Evolutionary conservation across 2,888 invertebrate genomes (phyloP).

Genomic region (Acanthosepion lycidas): DNA sequence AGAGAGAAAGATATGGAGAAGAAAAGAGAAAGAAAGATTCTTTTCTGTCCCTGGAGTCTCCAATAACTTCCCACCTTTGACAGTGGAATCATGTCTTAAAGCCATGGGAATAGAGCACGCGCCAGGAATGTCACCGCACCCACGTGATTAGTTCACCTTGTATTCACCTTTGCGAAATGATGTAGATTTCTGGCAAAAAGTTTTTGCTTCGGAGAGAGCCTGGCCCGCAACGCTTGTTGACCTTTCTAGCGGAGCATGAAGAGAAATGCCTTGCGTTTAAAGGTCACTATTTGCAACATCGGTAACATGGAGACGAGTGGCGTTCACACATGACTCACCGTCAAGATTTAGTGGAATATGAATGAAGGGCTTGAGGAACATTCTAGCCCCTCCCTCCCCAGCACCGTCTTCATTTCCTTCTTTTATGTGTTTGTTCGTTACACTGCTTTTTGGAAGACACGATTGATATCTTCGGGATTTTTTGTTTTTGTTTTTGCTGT

Average conservation of each 20-base stretch:
- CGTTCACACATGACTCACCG: neutral
- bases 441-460: no score
- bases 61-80: conserved; percentile 14
- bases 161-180: neutral
- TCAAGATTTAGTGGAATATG: conserved; percentile 6
- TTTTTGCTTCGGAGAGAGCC: neutral
- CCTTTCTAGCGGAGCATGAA: conserved; percentile 13
- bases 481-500: no score
- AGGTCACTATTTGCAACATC: neutral
- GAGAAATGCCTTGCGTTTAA: neutral
- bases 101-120: conserved; percentile 33
- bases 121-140: conserved; percentile 22
- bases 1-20: neutral
- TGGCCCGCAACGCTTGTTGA: conserved; percentile 33
- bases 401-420: no score
- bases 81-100: neutral
- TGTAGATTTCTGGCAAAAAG: conserved; percentile 4
- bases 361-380: neutral
- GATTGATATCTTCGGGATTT: no score
- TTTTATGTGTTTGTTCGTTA: no score
- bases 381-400: neutral
- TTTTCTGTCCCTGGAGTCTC: neutral
- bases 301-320: neutral
- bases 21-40: no score
- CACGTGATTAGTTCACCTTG: conserved; percentile 22